Base-by-base conservation (phyloP, 2,888 invertebrate species). In the Bibio marci region DNA sequence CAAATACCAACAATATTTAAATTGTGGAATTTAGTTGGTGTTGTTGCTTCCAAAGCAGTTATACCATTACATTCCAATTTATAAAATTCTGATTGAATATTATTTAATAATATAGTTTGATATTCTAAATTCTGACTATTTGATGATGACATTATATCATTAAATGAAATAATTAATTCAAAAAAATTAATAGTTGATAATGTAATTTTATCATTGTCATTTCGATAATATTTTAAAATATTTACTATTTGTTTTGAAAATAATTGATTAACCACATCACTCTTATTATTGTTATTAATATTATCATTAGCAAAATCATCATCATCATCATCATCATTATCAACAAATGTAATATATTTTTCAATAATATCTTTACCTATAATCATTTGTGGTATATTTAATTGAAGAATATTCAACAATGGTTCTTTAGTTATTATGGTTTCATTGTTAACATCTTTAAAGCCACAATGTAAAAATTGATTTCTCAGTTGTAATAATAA, bases 71-170 rank as follows among this genome's bases (percentile, higher is more conserved):
- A 34, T 7, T 27, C 26, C 28, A 39, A 13, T 39, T 34, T 33
- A 14, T 33, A 39, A 2, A 39, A 13, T 13, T 14, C 12, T 2
- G 14, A 15, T 12, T 39, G 39, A 2, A 34, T 28, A 18, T 34
- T 18, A 17, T 27, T 33, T 12, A 39, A 18, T 5, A 27, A n/a
- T 10, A 28, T 13, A 22, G 33, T 39, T 30, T 39, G 39, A 19
- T 15, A 34, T 28, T 33, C 34, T n/a, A 39, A 12, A 39, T 34
- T 25, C 19, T 33, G 13, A 17, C 33, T 34, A 19, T 33, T n/a
- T n/a, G n/a, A n/a, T n/a, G n/a, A 39, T 12, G 33, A 15, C 15
- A 18, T 11, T 5, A 12, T 13, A 13, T 33, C 39, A 5, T 14
- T 8, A 18, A 34, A 26, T 3, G 33, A 28, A 28, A 26, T 30